phyloP scores from a whole-genome alignment of 1,140 invertebrate species.

The Stenopsyche tienmushanensis region DNA sequence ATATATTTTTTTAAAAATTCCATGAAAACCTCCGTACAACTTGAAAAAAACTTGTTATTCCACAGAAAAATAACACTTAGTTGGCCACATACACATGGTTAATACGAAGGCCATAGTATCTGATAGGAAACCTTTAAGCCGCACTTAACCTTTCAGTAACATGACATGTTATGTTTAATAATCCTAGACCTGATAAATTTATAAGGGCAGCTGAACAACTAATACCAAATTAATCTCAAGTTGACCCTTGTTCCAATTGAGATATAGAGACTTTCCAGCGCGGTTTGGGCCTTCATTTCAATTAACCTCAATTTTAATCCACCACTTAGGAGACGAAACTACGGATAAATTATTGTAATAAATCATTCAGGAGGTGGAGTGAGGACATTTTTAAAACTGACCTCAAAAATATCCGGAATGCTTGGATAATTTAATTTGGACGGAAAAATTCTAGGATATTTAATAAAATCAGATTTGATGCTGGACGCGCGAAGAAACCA shows the following conservation, averaged over 20 bases:
- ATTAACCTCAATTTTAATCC: slow-evolving; percentile 27
- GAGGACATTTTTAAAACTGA: slow-evolving; percentile 13
- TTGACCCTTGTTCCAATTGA: slow-evolving; percentile 35
- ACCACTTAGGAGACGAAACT: slow-evolving; percentile 16
- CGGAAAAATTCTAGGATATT: background rate
- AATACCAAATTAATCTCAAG: slow-evolving; percentile 31
- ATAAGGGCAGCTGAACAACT: slow-evolving; percentile 21
- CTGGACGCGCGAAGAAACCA: background rate
- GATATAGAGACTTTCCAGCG: slow-evolving; percentile 13
- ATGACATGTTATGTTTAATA: slow-evolving; percentile 31
- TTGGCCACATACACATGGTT: too few relatives aligned
- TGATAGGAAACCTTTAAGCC: background rate
- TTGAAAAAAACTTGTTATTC: too few relatives aligned
- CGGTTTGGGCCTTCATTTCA: slow-evolving; percentile 23
- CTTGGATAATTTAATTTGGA: background rate
- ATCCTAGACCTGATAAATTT: slow-evolving; percentile 26
- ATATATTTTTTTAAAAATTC: too few relatives aligned
- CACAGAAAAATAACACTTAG: too few relatives aligned
- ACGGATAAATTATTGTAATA: slow-evolving; percentile 24
- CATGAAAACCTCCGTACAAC: too few relatives aligned
- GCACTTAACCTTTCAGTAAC: slow-evolving; percentile 28
- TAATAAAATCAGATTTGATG: slow-evolving; percentile 11
- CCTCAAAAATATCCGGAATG: background rate
- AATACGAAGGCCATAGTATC: slow-evolving; percentile 2
- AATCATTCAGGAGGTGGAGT: slow-evolving; percentile 18